Evolutionary conservation across 2,113 vertebrate species (phyloP), one percentile per base, ranked within the genome.

Genomic region (Dipodomys spectabilis): DNA sequence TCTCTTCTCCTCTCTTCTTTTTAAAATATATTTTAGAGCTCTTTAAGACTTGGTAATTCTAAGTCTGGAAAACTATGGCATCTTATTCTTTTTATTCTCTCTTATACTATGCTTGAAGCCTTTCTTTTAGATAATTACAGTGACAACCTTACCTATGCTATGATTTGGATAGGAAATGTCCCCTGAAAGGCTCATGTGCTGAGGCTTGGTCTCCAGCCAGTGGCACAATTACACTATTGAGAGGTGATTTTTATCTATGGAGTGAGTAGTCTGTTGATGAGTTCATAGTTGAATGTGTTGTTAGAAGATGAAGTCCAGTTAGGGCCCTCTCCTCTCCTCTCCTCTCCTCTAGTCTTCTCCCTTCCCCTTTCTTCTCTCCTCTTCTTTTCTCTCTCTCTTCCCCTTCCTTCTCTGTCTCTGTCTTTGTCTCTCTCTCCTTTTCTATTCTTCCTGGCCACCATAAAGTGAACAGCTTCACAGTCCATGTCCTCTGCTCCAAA

Each of bases 401-500:
- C 32, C 32, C 35, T 35, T 19, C 22, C 23, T 25, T 23, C 62
- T 25, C 25, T 28, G 6, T 28, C 65, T 67, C 65, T 28, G 2
- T 9, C 65, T 27, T 27, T 67, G 23, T 28, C 65, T 65, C 4
- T 62, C 71, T 73, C 32, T 74, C 9, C 11, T 23, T 11, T 19
- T 71, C n/a, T 32, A 15, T 71, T 15, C 69, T 74, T 74, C 35
- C 20, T 74, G 35, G 35, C 7, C 35, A 74, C 15, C n/a, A 72
- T 22, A 22, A 44, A 9, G 35, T n/a, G 18, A 19, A 7, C 69
- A 71, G 69, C 5, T 74, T 44, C 39, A 22, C 22, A 39, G 6
- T 22, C 1, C 23, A 9, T 10, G 3, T 10, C 19, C 20, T 39
- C 8, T 39, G 7, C 1, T 5, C 19, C 25, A 67, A 10, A 19